Conservation (phyloP, 1,140 invertebrate genomes). For the Drosophila rufa region DNA sequence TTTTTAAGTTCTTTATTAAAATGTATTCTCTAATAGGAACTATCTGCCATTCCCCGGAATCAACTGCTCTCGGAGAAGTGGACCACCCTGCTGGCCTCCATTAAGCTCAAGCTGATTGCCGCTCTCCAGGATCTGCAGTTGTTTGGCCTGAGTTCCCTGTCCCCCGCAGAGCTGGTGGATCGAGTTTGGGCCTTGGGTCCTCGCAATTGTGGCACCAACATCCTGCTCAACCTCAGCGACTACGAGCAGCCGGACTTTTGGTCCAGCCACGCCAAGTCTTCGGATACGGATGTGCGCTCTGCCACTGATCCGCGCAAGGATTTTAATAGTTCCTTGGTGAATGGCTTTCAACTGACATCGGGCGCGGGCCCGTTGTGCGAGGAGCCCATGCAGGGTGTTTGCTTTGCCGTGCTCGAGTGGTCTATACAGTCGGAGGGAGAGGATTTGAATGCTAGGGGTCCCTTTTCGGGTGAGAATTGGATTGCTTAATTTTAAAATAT, state of each 20-base stretch:
- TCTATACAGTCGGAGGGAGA: conserved; percentile 86
- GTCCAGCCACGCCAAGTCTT: conserved; percentile 41
- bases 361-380: conserved; percentile 96
- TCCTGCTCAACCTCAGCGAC: conserved; percentile 92
- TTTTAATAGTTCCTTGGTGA: conserved; percentile 93
- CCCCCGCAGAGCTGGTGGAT: conserved; percentile 85
- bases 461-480: conserved; percentile 86
- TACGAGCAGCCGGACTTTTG: conserved; percentile 85
- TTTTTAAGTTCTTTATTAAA: not conserved
- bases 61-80: conserved; percentile 72
- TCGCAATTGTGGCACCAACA: conserved; percentile 94
- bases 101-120: conserved; percentile 88
- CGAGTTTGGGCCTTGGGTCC: conserved; percentile 97
- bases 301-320: conserved; percentile 86
- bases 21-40: conserved; percentile 32
- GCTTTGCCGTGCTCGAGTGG: conserved; percentile 95
- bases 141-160: conserved; percentile 46
- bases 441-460: conserved; percentile 85
- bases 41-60: conserved; percentile 53
- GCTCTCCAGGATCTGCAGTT: conserved; percentile 86
- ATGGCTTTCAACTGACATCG: conserved; percentile 97
- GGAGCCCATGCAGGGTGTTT: conserved; percentile 97
- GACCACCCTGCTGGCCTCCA: conserved; percentile 60
- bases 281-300: conserved; percentile 52
- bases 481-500: not conserved